Conservation (phyloP, 1,140 invertebrate genomes). For the Euglossa dilemma region DNA sequence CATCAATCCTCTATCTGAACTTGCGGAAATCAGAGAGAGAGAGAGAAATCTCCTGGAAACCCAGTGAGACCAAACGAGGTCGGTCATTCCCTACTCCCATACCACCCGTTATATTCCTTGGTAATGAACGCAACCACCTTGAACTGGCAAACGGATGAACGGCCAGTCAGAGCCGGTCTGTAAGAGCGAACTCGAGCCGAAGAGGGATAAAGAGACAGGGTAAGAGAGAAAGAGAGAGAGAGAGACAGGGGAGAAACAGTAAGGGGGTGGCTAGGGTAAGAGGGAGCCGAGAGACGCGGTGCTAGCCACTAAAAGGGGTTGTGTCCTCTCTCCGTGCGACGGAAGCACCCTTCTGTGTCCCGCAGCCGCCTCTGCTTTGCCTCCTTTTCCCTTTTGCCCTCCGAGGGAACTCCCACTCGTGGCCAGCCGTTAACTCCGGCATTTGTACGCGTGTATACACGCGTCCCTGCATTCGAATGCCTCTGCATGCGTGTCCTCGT, state of each 20-base stretch:
- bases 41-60: background rate
- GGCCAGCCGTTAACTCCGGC: conserved; percentile 34
- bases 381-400: conserved; percentile 68
- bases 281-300: conserved; percentile 48
- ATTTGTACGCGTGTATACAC: conserved; percentile 36
- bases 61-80: background rate
- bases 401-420: conserved; percentile 55
- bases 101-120: conserved; percentile 64
- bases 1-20: too few species aligned
- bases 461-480: conserved; percentile 40
- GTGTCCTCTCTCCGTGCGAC: conserved; percentile 74
- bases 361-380: conserved; percentile 68
- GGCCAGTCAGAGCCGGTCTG: conserved; percentile 69
- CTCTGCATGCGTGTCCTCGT: conserved; percentile 45
- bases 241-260: conserved; percentile 6
- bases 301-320: conserved; percentile 78
- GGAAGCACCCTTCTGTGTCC: conserved; percentile 77
- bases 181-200: conserved; percentile 42
- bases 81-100: conserved; percentile 42
- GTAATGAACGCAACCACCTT: conserved; percentile 82
- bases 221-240: background rate
- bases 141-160: conserved; percentile 81
- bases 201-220: background rate
- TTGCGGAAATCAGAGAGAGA: background rate
- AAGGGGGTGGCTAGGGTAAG: conserved; percentile 32